A percentile compares a stretch with the other conserved stretches of the same genome.
Evolutionary conservation across 2,888 invertebrate species (phyloP).

Genomic region (Punctoribates punctum): DNA sequence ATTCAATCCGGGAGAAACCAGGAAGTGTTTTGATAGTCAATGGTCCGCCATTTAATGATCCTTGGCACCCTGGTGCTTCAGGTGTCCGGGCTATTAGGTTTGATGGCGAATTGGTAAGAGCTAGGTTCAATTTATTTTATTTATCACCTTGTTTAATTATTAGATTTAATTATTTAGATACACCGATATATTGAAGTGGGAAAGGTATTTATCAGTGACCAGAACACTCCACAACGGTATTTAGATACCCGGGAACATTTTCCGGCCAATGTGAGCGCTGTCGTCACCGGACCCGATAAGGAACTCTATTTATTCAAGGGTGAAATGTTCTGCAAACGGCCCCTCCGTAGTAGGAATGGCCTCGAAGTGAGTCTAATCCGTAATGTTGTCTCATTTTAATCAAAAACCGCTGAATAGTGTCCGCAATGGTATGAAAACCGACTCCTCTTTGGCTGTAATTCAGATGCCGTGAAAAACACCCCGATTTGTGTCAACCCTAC

Average conservation of each 20-base stretch:
- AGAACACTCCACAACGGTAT: background rate
- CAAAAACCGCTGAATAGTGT: background rate
- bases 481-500: background rate
- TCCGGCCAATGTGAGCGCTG: background rate
- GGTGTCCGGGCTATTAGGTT: slow-evolving; percentile 1
- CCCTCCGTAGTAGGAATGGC: background rate
- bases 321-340: background rate
- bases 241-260: background rate
- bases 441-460: slow-evolving; percentile 1
- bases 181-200: background rate
- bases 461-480: background rate
- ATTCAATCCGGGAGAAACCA: no score
- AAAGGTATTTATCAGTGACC: background rate
- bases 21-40: no score
- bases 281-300: background rate
- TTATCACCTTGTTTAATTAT: background rate
- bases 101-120: background rate
- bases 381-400: background rate
- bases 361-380: no score
- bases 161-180: background rate
- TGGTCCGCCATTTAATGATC: no score
- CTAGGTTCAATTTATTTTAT: background rate
- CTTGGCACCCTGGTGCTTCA: background rate
- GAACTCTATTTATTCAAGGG: background rate
- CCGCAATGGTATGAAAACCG: slow-evolving; percentile 9